phyloP scores from a whole-genome alignment of 2,113 vertebrate genomes.

The Oncorhynchus tshawytscha region DNA sequence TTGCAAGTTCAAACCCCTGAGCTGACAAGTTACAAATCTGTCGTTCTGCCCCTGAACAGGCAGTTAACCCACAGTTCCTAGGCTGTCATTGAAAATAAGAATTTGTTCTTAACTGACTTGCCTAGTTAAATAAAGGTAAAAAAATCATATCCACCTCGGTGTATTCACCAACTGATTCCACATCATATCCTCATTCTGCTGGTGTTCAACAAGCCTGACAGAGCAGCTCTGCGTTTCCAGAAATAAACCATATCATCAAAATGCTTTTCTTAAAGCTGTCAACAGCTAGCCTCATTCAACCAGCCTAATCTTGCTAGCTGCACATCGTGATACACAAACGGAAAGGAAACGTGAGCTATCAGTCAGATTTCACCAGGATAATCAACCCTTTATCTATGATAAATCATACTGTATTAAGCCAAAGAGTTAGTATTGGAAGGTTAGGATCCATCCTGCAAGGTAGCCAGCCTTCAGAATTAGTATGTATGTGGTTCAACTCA shows the following conservation, averaged over 20 bases:
- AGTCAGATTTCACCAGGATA: too few relatives aligned
- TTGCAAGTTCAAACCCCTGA: too few relatives aligned
- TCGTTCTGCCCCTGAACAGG: too few relatives aligned
- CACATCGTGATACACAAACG: too few relatives aligned
- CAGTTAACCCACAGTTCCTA: too few relatives aligned
- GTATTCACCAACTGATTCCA: background rate
- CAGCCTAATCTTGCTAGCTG: too few relatives aligned
- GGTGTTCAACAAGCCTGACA: background rate
- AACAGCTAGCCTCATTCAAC: background rate
- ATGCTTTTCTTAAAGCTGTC: background rate
- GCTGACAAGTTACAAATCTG: too few relatives aligned
- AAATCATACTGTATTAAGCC: background rate
- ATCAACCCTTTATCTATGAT: background rate
- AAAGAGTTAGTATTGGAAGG: background rate
- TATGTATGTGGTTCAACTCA: conserved; percentile 25
- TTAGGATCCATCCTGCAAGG: conserved; percentile 7
- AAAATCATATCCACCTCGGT: background rate
- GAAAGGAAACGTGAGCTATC: too few relatives aligned
- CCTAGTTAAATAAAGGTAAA: too few relatives aligned
- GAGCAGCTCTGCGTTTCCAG: background rate
- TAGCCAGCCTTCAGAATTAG: conserved; percentile 24
- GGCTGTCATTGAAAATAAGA: too few relatives aligned
- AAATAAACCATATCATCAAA: background rate
- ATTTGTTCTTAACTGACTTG: too few relatives aligned
- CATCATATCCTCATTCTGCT: background rate